phyloP scores from a whole-genome alignment of 2,888 invertebrate species.

The Achlya flavicornis region DNA sequence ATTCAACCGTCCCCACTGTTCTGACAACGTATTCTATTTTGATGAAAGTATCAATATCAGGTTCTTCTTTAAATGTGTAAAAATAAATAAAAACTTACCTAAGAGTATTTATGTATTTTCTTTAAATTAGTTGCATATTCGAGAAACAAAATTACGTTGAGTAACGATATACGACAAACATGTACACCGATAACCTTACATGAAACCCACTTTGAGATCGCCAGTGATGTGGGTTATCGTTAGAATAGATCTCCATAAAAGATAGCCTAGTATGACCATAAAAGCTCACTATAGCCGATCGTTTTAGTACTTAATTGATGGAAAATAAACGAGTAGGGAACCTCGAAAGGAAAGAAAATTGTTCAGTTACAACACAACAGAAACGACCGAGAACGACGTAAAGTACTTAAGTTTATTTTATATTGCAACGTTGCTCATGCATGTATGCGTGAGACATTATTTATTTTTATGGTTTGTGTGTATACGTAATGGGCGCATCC shows the following conservation, averaged over 20 bases:
- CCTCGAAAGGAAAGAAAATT: slow-evolving; percentile 1
- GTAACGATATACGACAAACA: neutral
- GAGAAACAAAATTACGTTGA: neutral
- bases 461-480: slow-evolving; percentile 36
- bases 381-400: slow-evolving; percentile 6
- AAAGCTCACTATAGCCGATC: slow-evolving; percentile 21
- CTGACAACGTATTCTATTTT: slow-evolving; percentile 40
- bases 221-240: slow-evolving; percentile 1
- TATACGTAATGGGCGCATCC: slow-evolving; percentile 45
- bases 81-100: slow-evolving; percentile 10
- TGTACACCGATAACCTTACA: neutral
- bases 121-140: neutral
- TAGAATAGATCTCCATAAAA: slow-evolving; percentile 23
- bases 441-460: slow-evolving; percentile 32
- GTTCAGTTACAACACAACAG: neutral
- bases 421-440: slow-evolving; percentile 27
- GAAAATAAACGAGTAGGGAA: slow-evolving; percentile 11
- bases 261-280: slow-evolving; percentile 23
- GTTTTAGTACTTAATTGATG: slow-evolving; percentile 25
- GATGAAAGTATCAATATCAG: slow-evolving; percentile 21
- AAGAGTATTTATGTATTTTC: neutral
- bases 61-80: slow-evolving; percentile 4
- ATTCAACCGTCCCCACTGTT: slow-evolving; percentile 48
- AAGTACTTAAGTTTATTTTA: slow-evolving; percentile 27
- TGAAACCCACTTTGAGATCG: neutral